Percentiles rank a stretch among this genome's conserved stretches.
Evolutionary conservation across 30 jellyfish, hydroid and myxozoan species (phyloP).

Genomic region (Catostylus mosaicus): DNA sequence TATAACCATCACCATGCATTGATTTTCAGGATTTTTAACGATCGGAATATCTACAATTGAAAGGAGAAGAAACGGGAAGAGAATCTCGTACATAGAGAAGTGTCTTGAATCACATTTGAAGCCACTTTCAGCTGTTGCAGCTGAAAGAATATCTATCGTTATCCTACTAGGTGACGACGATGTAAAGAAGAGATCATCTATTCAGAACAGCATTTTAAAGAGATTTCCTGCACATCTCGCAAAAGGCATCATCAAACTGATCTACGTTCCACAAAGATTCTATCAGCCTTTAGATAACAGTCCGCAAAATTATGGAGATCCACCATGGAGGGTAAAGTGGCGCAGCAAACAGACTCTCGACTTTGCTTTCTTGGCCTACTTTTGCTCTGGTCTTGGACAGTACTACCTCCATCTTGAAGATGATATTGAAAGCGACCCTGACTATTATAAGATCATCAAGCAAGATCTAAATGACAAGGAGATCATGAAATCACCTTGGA

Average conservation of each 20-base stretch:
- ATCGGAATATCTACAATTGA: neutral
- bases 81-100: neutral
- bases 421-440: constrained; percentile 78
- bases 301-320: constrained; percentile 83
- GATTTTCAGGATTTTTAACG: neutral
- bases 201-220: constrained; percentile 18
- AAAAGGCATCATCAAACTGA: constrained; percentile 66
- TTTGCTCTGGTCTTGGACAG: constrained; percentile 68
- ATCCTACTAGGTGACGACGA: constrained; percentile 72
- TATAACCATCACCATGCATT: neutral
- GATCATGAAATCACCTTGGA: constrained; percentile 75
- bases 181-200: constrained; percentile 27
- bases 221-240: constrained; percentile 50
- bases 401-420: constrained; percentile 92
- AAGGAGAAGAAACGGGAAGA: neutral
- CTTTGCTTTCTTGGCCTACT: constrained; percentile 75
- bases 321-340: constrained; percentile 79
- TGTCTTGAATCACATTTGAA: neutral
- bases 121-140: neutral
- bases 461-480: constrained; percentile 54
- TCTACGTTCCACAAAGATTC: constrained; percentile 47
- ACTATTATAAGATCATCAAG: too few species aligned
- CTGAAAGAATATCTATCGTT: constrained; percentile 23
- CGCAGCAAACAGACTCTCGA: constrained; percentile 93
- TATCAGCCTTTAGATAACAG: constrained; percentile 69